Evolutionary conservation across 1,140 invertebrate species (phyloP).

Genomic region (Periplaneta americana): DNA sequence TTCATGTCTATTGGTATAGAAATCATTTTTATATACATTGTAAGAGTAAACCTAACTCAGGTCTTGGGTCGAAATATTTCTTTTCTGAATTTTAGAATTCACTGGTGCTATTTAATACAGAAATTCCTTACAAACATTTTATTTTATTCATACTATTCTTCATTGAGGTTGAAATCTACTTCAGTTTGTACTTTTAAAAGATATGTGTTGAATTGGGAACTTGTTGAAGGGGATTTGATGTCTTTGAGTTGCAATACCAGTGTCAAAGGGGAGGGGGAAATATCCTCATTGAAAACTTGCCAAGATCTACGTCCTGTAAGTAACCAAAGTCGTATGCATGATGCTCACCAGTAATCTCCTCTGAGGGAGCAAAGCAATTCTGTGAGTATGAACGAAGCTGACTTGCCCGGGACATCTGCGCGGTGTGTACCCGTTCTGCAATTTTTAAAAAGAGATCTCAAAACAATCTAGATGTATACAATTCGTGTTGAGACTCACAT

Average conservation of each 20-base stretch:
- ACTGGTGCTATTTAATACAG: too few relatives aligned
- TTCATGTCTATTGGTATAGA: too few relatives aligned
- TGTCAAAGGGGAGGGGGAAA: neutral
- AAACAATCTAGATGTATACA: constrained; percentile 5
- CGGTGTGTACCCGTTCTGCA: neutral
- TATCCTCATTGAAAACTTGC: neutral
- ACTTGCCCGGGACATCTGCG: neutral
- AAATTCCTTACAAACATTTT: too few relatives aligned
- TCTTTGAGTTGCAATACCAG: neutral
- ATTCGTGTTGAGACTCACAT: constrained; percentile 6
- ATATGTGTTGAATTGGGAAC: neutral
- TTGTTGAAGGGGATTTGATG: neutral
- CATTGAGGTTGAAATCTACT: too few relatives aligned
- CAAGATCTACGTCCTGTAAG: neutral
- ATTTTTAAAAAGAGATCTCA: constrained; percentile 3
- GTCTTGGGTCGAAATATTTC: too few relatives aligned
- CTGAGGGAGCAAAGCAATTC: neutral
- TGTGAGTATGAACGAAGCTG: constrained; percentile 6
- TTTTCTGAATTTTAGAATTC: too few relatives aligned
- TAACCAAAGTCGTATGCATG: constrained; percentile 8
- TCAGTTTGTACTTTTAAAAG: too few relatives aligned
- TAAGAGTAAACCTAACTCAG: too few relatives aligned
- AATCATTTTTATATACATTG: too few relatives aligned
- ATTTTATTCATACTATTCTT: too few relatives aligned
- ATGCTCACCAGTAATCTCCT: neutral